Base-by-base conservation (phyloP, 2,797 vertebrate species). In the Xenopus petersii region DNA sequence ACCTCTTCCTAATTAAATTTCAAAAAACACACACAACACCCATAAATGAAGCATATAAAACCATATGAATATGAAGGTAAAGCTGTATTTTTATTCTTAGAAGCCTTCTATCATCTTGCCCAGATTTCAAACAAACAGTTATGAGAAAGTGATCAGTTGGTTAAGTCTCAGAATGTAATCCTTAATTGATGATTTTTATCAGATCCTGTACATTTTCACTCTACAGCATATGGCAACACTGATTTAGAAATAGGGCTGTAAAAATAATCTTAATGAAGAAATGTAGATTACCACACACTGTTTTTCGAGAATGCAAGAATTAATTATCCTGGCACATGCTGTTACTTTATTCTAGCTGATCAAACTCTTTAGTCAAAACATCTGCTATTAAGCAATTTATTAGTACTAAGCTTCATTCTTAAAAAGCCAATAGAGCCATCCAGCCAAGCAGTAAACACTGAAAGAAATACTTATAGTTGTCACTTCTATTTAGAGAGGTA, bases 271-370 rank as follows among this genome's bases (percentile, higher is more conserved):
- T 58, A 69, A 58, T 55, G 51, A 67, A 67, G 48, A 67, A 67
- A 54, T 67, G 26, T 49, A 55, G 49, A 67, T 55, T 33, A 67
- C 66, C 66, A 55, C 66, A 67, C 5, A 58, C 54, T 69, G 67
- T 59, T 69, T 42, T 69, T 58, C 54, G 56, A 69, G 51, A 69
- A 46, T 17, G 67, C 51, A 58, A 59, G 54, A 69, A 69, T 69
- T 42, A 55, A 55, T 58, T 58, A 69, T 58, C 8, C 42, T 21
- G 54, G 33, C 54, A 69, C 67, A 55, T 69, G 54, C 67, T 46
- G 67, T 59, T 69, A 58, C 58, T 36, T 58, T 69, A 55, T 51
- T 30, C 54, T 54, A 58, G 55, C n/a, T 69, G 67, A 69, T 69
- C 54, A 69, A 69, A 69, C 30, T 58, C 26, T 58, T 30, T 21